A percentile compares a stretch with the other conserved stretches of the same genome.
Evolutionary conservation across 2,797 vertebrate species (phyloP).

Genomic region (Dipus sagitta): DNA sequence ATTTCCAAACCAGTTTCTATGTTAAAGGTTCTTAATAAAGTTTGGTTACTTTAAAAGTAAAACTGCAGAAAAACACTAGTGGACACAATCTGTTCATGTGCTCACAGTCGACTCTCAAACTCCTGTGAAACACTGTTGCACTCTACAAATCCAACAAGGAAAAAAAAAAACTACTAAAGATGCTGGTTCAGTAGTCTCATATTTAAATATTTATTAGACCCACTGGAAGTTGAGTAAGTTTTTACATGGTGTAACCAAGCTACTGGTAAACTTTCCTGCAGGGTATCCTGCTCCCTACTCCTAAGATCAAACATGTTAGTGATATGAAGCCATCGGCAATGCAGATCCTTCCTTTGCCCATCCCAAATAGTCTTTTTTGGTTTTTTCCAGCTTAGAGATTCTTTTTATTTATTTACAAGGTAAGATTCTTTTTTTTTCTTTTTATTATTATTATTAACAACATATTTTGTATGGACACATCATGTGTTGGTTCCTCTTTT

Average conservation of each 20-base stretch:
- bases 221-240: not conserved
- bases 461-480: too few species aligned
- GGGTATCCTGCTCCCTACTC: constrained; percentile 52
- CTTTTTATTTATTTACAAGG: too few species aligned
- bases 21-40: constrained; percentile 48
- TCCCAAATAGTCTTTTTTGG: constrained; percentile 60
- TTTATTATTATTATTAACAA: too few species aligned
- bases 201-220: constrained; percentile 50
- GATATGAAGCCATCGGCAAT: constrained; percentile 45
- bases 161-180: not conserved
- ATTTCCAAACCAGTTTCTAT: constrained; percentile 25
- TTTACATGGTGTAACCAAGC: constrained; percentile 12
- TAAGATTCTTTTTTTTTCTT: too few species aligned
- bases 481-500: too few species aligned
- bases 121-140: not conserved
- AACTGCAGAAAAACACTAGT: constrained; percentile 5
- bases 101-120: not conserved
- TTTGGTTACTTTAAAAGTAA: constrained; percentile 49
- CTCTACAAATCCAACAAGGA: not conserved
- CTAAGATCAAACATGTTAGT: constrained; percentile 69
- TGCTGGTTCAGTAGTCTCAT: not conserved
- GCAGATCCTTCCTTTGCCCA: constrained; percentile 67
- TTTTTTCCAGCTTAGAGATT: too few species aligned
- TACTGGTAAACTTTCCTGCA: constrained; percentile 48
- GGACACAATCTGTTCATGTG: not conserved